Percentiles rank a stretch among this genome's conserved stretches.
phyloP scores from a whole-genome alignment of 1,140 invertebrate species.

The Lanistes nyassanus region DNA sequence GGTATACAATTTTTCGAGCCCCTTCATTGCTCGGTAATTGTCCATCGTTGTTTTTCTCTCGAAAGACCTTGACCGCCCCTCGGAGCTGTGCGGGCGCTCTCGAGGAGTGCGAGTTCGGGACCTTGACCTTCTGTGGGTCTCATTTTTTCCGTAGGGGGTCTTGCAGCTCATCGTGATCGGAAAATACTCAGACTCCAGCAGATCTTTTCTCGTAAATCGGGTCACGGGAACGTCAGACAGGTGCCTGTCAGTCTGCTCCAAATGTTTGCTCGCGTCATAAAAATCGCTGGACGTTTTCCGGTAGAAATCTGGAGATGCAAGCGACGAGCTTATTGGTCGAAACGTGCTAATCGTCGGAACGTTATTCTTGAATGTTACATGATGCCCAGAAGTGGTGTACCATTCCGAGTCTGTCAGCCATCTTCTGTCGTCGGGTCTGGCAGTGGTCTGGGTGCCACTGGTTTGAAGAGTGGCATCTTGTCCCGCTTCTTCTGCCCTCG shows the following conservation, averaged over 20 bases:
- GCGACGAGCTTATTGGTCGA: background rate
- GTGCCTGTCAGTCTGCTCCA: conserved; percentile 1
- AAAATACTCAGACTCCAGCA: conserved; percentile 22
- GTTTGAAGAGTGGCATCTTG: too few relatives aligned
- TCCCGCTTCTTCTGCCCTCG: background rate
- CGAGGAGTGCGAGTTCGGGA: conserved; percentile 13
- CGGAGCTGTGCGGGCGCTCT: background rate
- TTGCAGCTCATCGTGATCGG: conserved; percentile 21
- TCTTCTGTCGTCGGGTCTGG: background rate
- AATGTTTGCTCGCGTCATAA: background rate
- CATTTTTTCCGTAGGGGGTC: background rate
- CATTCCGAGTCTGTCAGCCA: conserved; percentile 21
- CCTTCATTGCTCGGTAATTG: conserved; percentile 14
- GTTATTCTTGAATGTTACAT: conserved; percentile 3
- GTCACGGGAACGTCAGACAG: conserved; percentile 15
- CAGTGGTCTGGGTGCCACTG: background rate
- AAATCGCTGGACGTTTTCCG: background rate
- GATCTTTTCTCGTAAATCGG: conserved; percentile 14
- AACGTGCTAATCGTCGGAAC: background rate
- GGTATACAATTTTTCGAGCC: conserved; percentile 17
- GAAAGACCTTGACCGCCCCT: background rate
- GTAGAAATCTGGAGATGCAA: background rate
- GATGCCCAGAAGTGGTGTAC: conserved; percentile 11
- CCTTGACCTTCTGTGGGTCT: background rate
- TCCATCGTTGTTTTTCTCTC: background rate